phyloP scores from a whole-genome alignment of 2,888 invertebrate genomes.

The Sminthurinus aureus region DNA sequence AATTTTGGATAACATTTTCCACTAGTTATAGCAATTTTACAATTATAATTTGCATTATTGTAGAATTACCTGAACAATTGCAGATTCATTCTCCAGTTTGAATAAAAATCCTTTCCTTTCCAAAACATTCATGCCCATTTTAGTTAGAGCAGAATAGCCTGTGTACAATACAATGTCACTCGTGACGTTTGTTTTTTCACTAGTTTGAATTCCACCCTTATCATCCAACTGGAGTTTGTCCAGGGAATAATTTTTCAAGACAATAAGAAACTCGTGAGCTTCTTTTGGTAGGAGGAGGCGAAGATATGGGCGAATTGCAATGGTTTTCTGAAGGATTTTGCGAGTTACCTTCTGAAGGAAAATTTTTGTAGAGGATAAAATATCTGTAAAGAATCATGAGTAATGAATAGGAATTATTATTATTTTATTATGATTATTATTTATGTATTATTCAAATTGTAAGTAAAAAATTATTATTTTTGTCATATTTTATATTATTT shows the following conservation, averaged over 20 bases:
- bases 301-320: constrained; percentile 20
- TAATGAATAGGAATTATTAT: neutral
- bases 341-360: neutral
- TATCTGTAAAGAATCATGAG: neutral
- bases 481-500: too few relatives aligned
- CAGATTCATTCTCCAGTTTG: constrained; percentile 10
- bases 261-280: constrained; percentile 34
- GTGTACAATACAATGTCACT: constrained; percentile 9
- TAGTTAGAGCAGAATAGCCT: constrained; percentile 5
- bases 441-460: neutral
- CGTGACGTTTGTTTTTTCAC: neutral
- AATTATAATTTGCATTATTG: neutral
- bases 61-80: constrained; percentile 33
- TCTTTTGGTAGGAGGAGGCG: constrained; percentile 27
- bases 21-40: neutral
- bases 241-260: constrained; percentile 24
- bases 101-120: constrained; percentile 36
- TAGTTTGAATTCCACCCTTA: neutral
- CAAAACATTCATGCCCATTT: constrained; percentile 8
- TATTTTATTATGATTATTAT: neutral
- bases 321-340: neutral
- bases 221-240: constrained; percentile 8
- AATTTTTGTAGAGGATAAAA: neutral
- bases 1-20: neutral
- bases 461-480: neutral